A percentile compares a stretch with the other conserved stretches of the same genome.
These are phyloP conservation scores for Prunella fulvescens DNA, from an alignment of 2,113 vertebrate species.

Conservation along the genomic window DNA sequence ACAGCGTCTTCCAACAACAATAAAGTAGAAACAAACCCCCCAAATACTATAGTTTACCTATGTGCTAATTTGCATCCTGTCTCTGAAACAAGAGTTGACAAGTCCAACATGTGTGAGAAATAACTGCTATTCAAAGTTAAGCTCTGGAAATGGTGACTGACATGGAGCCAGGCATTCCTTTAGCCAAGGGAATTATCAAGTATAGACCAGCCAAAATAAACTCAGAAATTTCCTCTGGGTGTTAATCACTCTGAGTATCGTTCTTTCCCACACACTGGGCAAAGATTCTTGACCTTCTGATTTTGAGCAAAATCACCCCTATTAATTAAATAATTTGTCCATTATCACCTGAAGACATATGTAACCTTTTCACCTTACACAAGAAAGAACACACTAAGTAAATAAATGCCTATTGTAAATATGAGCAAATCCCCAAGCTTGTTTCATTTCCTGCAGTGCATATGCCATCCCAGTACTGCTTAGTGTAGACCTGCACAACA, in stretches of 20 bases:
- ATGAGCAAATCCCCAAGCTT: not conserved
- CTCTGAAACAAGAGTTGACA: constrained; percentile 8
- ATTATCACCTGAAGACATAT: constrained; percentile 29
- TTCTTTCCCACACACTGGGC: constrained; percentile 17
- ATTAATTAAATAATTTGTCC: constrained; percentile 54
- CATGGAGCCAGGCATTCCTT: not conserved
- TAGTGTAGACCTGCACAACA: not conserved
- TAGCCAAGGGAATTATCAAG: constrained; percentile 34
- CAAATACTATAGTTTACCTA: not conserved
- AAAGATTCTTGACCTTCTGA: constrained; percentile 30
- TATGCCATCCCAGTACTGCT: not conserved
- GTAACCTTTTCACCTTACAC: not conserved
- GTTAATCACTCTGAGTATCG: constrained; percentile 16
- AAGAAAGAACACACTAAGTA: not conserved
- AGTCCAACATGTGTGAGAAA: constrained; percentile 17
- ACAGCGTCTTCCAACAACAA: not conserved
- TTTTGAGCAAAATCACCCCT: not conserved
- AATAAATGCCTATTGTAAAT: constrained; percentile 4
- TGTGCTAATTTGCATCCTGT: not conserved
- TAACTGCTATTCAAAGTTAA: constrained; percentile 34
- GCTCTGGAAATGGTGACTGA: constrained; percentile 37
- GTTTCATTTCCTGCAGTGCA: not conserved
- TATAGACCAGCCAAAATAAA: constrained; percentile 53
- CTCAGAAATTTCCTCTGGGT: constrained; percentile 45
- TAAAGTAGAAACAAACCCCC: not conserved